A percentile compares a stretch with the other conserved stretches of the same genome.
Evolutionary conservation across 53 echinoderm and acorn worm species (phyloP).

Genomic region (Apostichopus leukothele): DNA sequence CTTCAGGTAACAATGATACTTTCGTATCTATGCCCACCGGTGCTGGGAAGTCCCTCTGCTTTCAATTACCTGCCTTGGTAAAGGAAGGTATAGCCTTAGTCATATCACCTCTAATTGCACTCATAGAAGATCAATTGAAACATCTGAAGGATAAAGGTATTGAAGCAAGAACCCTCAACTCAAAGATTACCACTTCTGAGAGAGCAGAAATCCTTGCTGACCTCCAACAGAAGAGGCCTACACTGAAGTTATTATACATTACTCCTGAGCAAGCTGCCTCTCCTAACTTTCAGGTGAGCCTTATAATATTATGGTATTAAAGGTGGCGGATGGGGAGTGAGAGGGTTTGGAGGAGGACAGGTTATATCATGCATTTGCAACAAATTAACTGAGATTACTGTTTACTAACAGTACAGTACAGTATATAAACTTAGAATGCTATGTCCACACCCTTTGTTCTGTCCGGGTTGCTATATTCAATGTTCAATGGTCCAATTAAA

Average conservation of each 20-base stretch:
- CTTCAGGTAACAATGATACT: conserved; percentile 80
- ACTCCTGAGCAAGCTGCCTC: conserved; percentile 89
- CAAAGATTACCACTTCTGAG: conserved; percentile 72
- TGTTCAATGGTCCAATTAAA: no score
- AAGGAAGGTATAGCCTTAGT: conserved; percentile 72
- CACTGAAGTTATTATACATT: conserved; percentile 83
- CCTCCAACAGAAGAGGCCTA: conserved; percentile 68
- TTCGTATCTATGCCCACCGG: conserved; percentile 98
- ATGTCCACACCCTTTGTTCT: no score
- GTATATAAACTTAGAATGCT: no score
- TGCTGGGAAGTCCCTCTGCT: conserved; percentile 97
- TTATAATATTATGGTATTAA: no score
- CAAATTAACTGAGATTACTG: no score
- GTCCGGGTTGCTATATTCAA: no score
- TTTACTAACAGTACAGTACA: no score
- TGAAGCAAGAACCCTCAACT: conserved; percentile 79
- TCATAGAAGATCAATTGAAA: conserved; percentile 90
- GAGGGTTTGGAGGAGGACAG: no score
- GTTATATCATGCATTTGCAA: no score
- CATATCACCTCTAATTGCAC: conserved; percentile 91
- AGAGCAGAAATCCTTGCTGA: conserved; percentile 68
- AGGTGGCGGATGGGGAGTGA: no score
- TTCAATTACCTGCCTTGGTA: conserved; percentile 81
- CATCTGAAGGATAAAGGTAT: conserved; percentile 74
- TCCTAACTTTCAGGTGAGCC: conserved; percentile 61